Percentiles rank a stretch among this genome's conserved stretches.
Conservation (phyloP, 2,888 invertebrate species). For the Panzeria rudis region DNA sequence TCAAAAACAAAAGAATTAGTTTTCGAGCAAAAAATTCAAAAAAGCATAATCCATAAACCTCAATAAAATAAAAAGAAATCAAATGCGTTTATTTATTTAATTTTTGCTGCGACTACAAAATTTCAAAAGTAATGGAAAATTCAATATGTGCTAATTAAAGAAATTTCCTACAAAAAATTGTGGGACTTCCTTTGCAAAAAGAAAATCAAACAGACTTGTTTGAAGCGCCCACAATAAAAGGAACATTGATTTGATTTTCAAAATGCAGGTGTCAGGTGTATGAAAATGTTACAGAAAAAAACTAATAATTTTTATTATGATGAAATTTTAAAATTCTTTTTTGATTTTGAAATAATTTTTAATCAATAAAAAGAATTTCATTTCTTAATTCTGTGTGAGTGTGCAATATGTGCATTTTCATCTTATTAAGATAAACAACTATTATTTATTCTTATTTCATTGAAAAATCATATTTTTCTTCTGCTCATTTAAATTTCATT, state of each 20-base stretch:
- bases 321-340: conserved; percentile 44
- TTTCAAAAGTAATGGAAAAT: conserved; percentile 22
- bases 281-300: conserved; percentile 12
- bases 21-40: conserved; percentile 10
- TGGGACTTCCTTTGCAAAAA: conserved; percentile 53
- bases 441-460: conserved; percentile 52
- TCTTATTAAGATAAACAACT: conserved; percentile 56
- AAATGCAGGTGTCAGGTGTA: conserved; percentile 62
- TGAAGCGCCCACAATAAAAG: conserved; percentile 4
- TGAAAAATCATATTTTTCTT: conserved; percentile 25
- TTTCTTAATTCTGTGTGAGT: neutral
- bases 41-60: conserved; percentile 17
- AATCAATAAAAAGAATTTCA: conserved; percentile 44
- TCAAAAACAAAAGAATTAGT: conserved; percentile 45
- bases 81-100: conserved; percentile 26
- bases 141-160: conserved; percentile 62
- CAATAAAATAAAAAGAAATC: neutral
- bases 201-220: conserved; percentile 34
- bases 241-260: neutral
- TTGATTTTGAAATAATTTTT: conserved; percentile 27
- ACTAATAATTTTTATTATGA: neutral
- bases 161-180: conserved; percentile 54
- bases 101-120: neutral
- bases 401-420: conserved; percentile 53
- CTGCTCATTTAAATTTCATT: conserved; percentile 41